Evolutionary conservation across 35 echinoderm and acorn worm genomes (phyloP).

Genomic region (Heliocidaris erythrogramma): DNA sequence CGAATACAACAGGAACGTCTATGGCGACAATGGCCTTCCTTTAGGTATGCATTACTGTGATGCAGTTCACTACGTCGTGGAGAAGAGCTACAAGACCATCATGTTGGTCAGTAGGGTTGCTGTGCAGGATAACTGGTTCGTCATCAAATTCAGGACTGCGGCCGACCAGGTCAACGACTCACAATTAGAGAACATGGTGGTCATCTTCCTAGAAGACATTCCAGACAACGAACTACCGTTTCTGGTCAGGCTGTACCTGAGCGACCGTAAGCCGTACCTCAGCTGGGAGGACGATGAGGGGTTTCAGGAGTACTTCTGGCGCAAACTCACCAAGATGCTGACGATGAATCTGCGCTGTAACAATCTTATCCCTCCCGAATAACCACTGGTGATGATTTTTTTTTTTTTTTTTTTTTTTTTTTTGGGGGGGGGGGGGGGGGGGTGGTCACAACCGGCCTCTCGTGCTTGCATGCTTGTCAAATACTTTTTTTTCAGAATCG

Average conservation of each 20-base stretch:
- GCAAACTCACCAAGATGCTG: background rate
- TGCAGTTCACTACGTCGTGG: background rate
- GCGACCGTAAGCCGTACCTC: background rate
- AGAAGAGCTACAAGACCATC: background rate
- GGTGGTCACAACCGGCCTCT: too few relatives aligned
- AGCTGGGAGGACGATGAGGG: background rate
- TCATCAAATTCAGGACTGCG: background rate
- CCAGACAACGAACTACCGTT: background rate
- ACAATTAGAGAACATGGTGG: background rate
- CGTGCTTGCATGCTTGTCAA: too few relatives aligned
- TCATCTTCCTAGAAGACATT: constrained; percentile 12
- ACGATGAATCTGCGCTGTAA: background rate
- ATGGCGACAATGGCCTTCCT: background rate
- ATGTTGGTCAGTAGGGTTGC: background rate
- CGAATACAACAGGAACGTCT: background rate
- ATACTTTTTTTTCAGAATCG: too few relatives aligned
- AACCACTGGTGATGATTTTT: background rate
- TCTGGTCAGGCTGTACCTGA: background rate
- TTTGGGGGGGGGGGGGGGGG: too few relatives aligned
- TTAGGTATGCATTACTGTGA: background rate
- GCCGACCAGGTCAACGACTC: background rate
- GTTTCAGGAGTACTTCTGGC: background rate
- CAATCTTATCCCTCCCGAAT: background rate
- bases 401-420: too few relatives aligned
- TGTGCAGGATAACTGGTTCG: background rate